Base-by-base conservation (phyloP, 2,888 invertebrate species). In the Brachyptera risi region DNA sequence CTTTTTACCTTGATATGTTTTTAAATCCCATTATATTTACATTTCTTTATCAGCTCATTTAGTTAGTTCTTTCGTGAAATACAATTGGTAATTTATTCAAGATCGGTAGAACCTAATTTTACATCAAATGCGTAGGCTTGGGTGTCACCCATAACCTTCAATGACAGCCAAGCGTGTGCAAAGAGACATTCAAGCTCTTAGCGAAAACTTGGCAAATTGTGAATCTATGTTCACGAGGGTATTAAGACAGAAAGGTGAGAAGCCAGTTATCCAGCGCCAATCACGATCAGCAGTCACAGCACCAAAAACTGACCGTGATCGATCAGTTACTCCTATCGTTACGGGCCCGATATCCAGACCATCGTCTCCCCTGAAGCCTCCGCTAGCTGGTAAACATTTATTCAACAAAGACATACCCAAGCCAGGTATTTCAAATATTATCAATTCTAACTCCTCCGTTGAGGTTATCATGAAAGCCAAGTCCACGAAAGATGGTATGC, bases 141-240 rank as follows among this genome's bases (percentile, higher is more conserved):
- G 9, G 42, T 42, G 42, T 19, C n/a, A n/a, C n/a, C n/a, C n/a
- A n/a, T n/a, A n/a, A 3, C 3, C 21, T 19, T 9, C n/a, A 3
- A 47, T 47, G 47, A n/a, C 47, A 23, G 19, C 23, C 24, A 47
- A 47, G n/a, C 47, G 47, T 3, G 24, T 47, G 2, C 47, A 47
- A 23, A 47, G 24, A 13, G 47, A 47, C 24, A 47, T 47, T 23
- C 23, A 19, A 9, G 47, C 19, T 24, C 24, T 47, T n/a, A 21
- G 24, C 24, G 47, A n/a, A 13, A 24, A 47, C 11, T 23, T 47
- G 24, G 23, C 24, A 4, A 17, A 47, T 47, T 47, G 47, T 24
- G 47, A 47, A 21, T 23, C 21, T 21, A 21, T 47, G 13, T 4
- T 47, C 3, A 24, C 47, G n/a, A 21, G 21, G 13, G 47, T 21